phyloP scores from a whole-genome alignment of 2,797 vertebrate genomes.

The Gymnoscopelus microlampas region DNA sequence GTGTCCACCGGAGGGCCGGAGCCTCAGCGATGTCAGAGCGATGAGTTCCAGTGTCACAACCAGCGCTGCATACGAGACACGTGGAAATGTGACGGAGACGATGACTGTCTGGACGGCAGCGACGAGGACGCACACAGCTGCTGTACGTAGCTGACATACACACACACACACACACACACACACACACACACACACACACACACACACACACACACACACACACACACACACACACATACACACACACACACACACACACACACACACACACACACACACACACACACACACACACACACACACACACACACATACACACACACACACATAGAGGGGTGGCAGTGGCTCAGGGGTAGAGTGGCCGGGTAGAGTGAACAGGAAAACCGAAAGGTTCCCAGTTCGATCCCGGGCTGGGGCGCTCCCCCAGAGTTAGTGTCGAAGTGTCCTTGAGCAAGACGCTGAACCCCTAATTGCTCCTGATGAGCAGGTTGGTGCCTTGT shows the following conservation, averaged over 20 bases:
- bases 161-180: constrained; percentile 14
- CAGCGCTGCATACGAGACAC: constrained; percentile 88
- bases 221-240: too few species aligned
- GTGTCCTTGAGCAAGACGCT: too few species aligned
- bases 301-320: constrained; percentile 1
- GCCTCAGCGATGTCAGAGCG: constrained; percentile 85
- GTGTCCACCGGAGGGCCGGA: constrained; percentile 65
- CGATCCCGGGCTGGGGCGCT: too few species aligned
- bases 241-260: constrained; percentile 1
- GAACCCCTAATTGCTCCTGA: too few species aligned
- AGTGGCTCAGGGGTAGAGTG: too few species aligned
- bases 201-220: constrained; percentile 6
- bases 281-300: constrained; percentile 14
- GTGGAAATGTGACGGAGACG: constrained; percentile 96
- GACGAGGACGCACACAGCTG: constrained; percentile 91
- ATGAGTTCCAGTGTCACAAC: constrained; percentile 95
- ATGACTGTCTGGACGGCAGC: constrained; percentile 95
- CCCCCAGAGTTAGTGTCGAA: too few species aligned
- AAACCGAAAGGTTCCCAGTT: too few species aligned
- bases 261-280: constrained; percentile 11
- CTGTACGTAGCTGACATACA: constrained; percentile 69
- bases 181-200: constrained; percentile 1
- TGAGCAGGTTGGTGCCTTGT: too few species aligned
- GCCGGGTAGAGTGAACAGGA: too few species aligned
- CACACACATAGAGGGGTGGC: too few species aligned